Base-by-base conservation (phyloP, 23 tunicate genomes). In the Trididemnum nubilum region DNA sequence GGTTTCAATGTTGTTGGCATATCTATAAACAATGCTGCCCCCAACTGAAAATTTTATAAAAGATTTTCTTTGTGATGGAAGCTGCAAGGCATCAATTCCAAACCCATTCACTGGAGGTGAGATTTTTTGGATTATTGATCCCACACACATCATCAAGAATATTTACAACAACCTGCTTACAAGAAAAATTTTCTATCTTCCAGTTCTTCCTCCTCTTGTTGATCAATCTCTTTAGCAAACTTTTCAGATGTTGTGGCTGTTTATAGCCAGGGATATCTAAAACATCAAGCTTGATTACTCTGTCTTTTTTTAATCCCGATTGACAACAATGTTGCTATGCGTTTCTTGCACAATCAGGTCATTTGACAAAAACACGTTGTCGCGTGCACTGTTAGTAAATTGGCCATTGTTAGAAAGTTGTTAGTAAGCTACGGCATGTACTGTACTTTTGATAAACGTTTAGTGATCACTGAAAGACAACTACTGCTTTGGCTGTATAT, bases 61-160 rank as follows among this genome's bases (percentile, higher is more conserved):
- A 24, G n/a, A 63, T 63, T 24, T 63, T 63, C 69, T 63, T 63
- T 63, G 69, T 24, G 69, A 63, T n/a, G 69, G 69, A 63, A 63
- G 19, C 25, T 63, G 22, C 25, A 63, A 63, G 25, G 7, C 19
- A n/a, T 63, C 69, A 63, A 63, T n/a, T 4, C 19, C 22, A 24
- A 63, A 63, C n/a, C 25, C 22, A 22, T 63, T 63, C 25, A 63
- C 69, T 63, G 69, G 69, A 63, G 69, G 25, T 15, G 69, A 63
- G n/a, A 63, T 63, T 15, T 63, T 63, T 63, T 24, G 19, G 25
- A 63, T 63, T 15, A 15, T 63, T 63, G 69, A 63, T 26, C 69
- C 69, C 25, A 63, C 69, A 22, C 69, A n/a, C n/a, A n/a, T 63
- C 69, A 63, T 63, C 69, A 63, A 63, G n/a, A 63, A 63, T 18